Evolutionary conservation across 2,888 invertebrate species (phyloP), one percentile per base, ranked within the genome.

Genomic region (Choreutis nemorana): DNA sequence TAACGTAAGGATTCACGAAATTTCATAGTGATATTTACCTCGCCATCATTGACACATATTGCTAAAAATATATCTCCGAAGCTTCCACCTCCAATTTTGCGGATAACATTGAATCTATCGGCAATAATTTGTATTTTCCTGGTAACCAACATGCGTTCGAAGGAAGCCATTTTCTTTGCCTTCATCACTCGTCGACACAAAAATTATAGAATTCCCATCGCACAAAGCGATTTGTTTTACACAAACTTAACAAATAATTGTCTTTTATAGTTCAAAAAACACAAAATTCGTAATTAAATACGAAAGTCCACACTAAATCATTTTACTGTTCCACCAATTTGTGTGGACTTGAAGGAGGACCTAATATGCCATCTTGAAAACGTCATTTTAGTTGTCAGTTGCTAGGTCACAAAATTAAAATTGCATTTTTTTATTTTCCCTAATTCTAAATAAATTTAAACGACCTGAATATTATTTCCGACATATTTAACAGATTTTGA

Each of bases 31-130:
- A 30, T 40, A 70, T 70, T 84, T 82, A 90, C 90, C 87, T 93
- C 94, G 72, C 93, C 93, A 83, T 90, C 92, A 65, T 87, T 84
- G 65, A 90, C 86, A 82, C 93, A 91, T 82, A 93, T 90, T 46
- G 93, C 97, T 71, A 98, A 83, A 82, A 94, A 98, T 73, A 99
- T 98, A 82, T 98, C 98, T 61, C 99, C 99, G 72, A 99, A 99
- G 45, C 98, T 98, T 50, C 99, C 99, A 79, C 96, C 96, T 58
- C 98, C 96, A 72, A 98, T 95, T 87, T 96, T 97, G 54, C 96
- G 87, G 64, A 96, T 89, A 61, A 97, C 85, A 71, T 95, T 89
- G 83, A 95, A 97, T 82, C 91, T 94, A 58, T 91, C 91, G 68
- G 91, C 92, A 70, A 94, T 51, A 48, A 67, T 49, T 52, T 66